Conservation (phyloP, 1,140 invertebrate species). For the Adelges cooleyi region DNA sequence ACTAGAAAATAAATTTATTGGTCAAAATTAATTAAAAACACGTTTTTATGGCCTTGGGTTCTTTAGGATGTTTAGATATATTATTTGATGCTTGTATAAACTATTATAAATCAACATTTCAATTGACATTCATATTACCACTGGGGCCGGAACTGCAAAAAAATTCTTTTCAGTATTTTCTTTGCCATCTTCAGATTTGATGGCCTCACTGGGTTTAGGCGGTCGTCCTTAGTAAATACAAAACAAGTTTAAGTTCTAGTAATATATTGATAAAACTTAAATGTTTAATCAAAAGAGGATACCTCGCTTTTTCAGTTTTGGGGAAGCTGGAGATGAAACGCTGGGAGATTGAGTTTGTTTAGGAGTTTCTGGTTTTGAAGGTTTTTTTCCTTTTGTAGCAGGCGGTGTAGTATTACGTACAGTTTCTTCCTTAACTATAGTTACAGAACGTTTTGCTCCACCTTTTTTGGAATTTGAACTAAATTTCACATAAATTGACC, state of each 20-base stretch:
- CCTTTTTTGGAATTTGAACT: constrained; percentile 19
- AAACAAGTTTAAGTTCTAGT: not conserved
- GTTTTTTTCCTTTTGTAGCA: not conserved
- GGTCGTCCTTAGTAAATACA: not conserved
- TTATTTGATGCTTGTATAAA: too few species aligned
- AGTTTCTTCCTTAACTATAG: constrained; percentile 16
- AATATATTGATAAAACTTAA: not conserved
- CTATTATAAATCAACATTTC: too few species aligned
- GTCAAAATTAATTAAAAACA: too few species aligned
- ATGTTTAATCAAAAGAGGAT: not conserved
- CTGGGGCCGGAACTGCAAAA: not conserved
- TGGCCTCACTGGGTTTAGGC: not conserved
- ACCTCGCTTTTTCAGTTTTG: constrained; percentile 10
- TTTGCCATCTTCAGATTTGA: not conserved
- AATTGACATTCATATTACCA: too few species aligned
- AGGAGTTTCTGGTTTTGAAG: constrained; percentile 2
- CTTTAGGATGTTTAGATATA: too few species aligned
- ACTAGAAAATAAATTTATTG: too few species aligned
- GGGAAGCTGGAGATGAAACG: not conserved
- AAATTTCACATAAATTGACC: too few species aligned
- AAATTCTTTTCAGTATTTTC: not conserved
- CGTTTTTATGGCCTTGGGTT: too few species aligned
- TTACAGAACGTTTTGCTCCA: constrained; percentile 12
- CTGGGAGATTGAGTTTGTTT: not conserved
- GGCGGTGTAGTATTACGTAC: not conserved